Conservation (phyloP, 2,797 vertebrate genomes). For the Etheostoma nigrum region DNA sequence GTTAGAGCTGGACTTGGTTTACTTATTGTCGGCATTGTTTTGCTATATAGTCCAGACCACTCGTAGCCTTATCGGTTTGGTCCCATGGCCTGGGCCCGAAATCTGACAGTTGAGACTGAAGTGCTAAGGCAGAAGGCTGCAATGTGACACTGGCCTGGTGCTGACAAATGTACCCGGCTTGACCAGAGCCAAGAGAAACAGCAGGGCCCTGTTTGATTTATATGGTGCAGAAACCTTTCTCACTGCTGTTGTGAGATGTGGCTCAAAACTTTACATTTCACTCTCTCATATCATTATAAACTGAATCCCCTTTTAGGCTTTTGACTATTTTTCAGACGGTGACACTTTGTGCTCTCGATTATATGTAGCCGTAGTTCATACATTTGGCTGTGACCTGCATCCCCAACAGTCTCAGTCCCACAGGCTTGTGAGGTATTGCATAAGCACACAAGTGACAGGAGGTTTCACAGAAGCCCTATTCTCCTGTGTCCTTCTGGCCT, state of each 20-base stretch:
- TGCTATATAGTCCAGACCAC: constrained; percentile 19
- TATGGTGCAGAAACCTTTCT: constrained; percentile 18
- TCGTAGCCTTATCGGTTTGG: constrained; percentile 49
- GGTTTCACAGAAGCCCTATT: constrained; percentile 72
- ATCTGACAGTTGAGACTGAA: constrained; percentile 25
- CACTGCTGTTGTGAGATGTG: constrained; percentile 17
- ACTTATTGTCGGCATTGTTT: constrained; percentile 6
- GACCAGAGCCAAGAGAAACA: constrained; percentile 72
- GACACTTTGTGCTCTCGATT: constrained; percentile 14
- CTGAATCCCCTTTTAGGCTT: not conserved
- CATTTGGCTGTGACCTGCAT: constrained; percentile 45
- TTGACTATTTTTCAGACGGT: not conserved
- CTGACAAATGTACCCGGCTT: constrained; percentile 56
- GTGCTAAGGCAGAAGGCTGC: constrained; percentile 47
- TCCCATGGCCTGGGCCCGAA: constrained; percentile 43
- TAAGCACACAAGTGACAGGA: constrained; percentile 68
- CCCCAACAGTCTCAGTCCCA: constrained; percentile 38
- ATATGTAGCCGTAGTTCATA: constrained; percentile 11
- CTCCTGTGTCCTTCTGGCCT: constrained; percentile 57
- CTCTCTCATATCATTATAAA: not conserved
- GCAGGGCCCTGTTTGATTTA: constrained; percentile 61
- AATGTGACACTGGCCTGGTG: constrained; percentile 48
- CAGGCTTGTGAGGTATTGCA: constrained; percentile 56
- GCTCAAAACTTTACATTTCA: constrained; percentile 23
- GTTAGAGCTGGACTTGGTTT: not conserved